Conservation (phyloP, 2,113 vertebrate species). For the Urocynchramus pylzowi region DNA sequence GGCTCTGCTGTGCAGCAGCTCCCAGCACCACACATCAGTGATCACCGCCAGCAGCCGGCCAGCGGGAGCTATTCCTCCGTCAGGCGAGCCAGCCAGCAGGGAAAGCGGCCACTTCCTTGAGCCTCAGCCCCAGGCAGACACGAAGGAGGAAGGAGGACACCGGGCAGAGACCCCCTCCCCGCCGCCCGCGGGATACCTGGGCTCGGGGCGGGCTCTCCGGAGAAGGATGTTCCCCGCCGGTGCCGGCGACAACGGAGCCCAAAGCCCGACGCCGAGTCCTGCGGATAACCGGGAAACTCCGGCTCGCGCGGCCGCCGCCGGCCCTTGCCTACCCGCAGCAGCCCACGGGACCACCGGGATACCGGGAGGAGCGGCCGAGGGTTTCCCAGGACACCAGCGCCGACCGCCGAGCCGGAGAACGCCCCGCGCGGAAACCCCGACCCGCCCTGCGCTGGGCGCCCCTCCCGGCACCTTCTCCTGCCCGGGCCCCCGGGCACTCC, state of each 20-base stretch:
- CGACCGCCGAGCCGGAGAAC: not conserved
- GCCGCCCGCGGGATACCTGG: not conserved
- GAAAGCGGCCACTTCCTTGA: not conserved
- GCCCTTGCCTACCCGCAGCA: not conserved
- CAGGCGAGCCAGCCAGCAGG: not conserved
- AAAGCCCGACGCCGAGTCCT: not conserved
- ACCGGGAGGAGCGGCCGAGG: not conserved
- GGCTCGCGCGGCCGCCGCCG: not conserved
- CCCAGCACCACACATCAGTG: not conserved
- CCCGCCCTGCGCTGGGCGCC: not conserved
- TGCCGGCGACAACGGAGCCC: not conserved
- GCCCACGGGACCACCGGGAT: not conserved
- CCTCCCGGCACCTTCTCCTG: not conserved
- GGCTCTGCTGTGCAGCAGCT: not conserved
- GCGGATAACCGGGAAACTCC: not conserved
- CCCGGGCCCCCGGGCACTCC: not conserved
- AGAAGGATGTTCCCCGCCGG: not conserved
- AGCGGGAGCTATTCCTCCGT: fast-evolving
- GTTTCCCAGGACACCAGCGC: not conserved
- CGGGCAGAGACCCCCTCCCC: not conserved
- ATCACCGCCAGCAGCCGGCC: not conserved
- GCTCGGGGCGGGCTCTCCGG: not conserved
- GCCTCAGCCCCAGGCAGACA: not conserved
- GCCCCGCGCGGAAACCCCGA: not conserved
- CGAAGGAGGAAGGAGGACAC: not conserved